Evolutionary conservation across 2,888 invertebrate species (phyloP).

Genomic region (Cephus pygmeus): DNA sequence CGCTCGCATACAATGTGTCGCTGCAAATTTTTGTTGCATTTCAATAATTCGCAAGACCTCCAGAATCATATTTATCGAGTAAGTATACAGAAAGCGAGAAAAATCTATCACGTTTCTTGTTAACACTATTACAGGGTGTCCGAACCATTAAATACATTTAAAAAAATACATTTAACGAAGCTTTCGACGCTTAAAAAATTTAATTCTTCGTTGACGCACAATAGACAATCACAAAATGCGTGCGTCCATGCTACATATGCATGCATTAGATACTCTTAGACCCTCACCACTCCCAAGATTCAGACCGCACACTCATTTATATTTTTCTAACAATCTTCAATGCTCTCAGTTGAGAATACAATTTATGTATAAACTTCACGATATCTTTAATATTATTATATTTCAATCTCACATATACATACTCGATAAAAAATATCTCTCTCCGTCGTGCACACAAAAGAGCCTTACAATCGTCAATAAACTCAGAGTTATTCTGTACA

Average conservation of each 20-base stretch:
- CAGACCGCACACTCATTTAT: background rate
- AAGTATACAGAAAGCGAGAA: background rate
- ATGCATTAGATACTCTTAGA: background rate
- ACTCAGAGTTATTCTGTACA: background rate
- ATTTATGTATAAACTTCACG: background rate
- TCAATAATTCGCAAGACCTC: background rate
- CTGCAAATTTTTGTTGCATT: too few species aligned
- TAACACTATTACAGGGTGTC: background rate
- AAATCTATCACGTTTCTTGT: background rate
- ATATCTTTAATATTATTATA: background rate
- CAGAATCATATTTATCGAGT: background rate
- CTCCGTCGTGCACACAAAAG: background rate
- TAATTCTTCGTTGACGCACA: background rate
- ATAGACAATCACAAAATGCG: background rate
- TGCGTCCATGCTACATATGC: background rate
- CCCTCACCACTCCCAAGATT: background rate
- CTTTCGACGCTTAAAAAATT: background rate
- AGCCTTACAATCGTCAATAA: background rate
- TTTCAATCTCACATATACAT: background rate
- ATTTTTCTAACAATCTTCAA: background rate
- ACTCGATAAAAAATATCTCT: background rate
- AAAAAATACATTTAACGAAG: background rate
- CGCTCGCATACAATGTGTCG: background rate
- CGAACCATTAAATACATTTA: background rate
- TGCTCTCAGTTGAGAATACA: background rate